phyloP scores from a whole-genome alignment of 2,888 invertebrate genomes.

The Lepas anatifera region DNA sequence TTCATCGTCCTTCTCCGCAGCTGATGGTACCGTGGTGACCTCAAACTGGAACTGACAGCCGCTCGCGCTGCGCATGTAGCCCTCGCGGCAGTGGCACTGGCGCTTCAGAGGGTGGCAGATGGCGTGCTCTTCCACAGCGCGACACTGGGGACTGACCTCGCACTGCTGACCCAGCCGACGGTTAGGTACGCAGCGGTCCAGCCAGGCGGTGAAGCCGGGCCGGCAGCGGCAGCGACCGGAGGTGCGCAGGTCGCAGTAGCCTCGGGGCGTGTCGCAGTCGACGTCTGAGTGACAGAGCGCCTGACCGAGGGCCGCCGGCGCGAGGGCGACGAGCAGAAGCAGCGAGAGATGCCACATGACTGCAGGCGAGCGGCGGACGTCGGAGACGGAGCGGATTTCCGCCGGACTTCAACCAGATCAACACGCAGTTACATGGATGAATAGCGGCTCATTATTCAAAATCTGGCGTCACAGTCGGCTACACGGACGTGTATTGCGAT shows the following conservation, averaged over 20 bases:
- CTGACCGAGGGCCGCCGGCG: neutral
- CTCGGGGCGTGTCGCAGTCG: neutral
- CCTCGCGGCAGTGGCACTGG: neutral
- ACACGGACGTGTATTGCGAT: too few species aligned
- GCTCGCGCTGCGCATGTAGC: neutral
- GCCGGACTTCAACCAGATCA: too few species aligned
- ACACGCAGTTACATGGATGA: too few species aligned
- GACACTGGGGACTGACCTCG: slow-evolving; percentile 3
- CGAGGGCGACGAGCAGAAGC: neutral
- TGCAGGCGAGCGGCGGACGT: neutral
- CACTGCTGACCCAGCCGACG: neutral
- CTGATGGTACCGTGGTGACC: neutral
- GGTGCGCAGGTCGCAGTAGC: neutral
- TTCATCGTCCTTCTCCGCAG: neutral
- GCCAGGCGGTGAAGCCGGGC: neutral
- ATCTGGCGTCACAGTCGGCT: neutral
- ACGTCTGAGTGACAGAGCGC: neutral
- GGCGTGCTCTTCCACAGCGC: neutral
- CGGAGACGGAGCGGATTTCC: too few species aligned
- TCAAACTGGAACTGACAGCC: neutral
- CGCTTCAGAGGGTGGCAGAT: neutral
- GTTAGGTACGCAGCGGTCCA: neutral
- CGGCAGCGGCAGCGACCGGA: neutral
- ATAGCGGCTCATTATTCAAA: neutral
- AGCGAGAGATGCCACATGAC: neutral